Base-by-base conservation (phyloP, 1,140 invertebrate species). In the Drosophila quadrilineata region DNA sequence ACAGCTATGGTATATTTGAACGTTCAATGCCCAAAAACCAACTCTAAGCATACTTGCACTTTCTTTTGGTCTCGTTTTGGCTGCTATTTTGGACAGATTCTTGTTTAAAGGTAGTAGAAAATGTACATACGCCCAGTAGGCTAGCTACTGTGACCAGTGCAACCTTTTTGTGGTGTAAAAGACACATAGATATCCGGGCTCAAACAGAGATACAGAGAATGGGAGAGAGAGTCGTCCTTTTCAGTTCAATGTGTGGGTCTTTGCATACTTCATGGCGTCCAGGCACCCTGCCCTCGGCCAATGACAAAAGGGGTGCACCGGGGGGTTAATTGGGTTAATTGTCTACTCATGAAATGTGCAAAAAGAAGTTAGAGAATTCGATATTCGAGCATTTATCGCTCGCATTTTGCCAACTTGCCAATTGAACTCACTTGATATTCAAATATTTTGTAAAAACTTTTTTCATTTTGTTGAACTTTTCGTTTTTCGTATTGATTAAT, bases 51-150 rank as follows among this genome's bases (percentile, higher is more conserved):
- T 82, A 80, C 68, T 70, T 75, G 72, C 38, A 5, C 16, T 12
- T 33, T 14, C 19, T 26, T 21, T 52, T 36, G 12, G 16, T 50
- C 12, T 59, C 14, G 17, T 35, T 60, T 49, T 53, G 41, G 45
- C 49, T 66, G 70, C 65, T 70, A 84, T 88, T 88, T 88, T 88
- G 87, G 87, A 88, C 87, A 89, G 87, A 88, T 88, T 88, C 87
- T 88, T 88, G 87, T 88, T 88, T 88, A 87, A 85, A 88, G 75
- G 87, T 88, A 88, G 87, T 88, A 88, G 87, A 88, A 88, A 88
- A 89, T 72, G 56, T 54, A 46, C 36, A 33, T 65, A 49, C 41
- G 77, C 73, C 73, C 68, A 84, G 73, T 82, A 85, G 77, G 64
- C 41, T 49, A 60, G 68, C 68, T 75, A 65, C 75, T 77, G 71